Conservation (phyloP, 2,888 invertebrate species). For the Abrostola tripartita region DNA sequence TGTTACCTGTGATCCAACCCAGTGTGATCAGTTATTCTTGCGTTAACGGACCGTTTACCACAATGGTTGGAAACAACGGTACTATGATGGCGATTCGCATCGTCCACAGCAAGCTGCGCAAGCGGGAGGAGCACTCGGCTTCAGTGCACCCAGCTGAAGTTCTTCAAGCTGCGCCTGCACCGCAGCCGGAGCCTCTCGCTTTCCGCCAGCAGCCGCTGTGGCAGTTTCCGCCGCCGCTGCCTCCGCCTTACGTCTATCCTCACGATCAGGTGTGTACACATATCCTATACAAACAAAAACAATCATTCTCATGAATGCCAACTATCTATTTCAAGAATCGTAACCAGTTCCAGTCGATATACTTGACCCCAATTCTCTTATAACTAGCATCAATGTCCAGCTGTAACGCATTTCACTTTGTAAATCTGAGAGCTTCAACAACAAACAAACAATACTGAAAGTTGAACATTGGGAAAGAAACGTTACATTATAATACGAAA, state of each 20-base stretch:
- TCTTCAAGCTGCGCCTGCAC: conserved; percentile 87
- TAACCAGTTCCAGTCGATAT: conserved; percentile 77
- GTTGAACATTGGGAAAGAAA: conserved; percentile 68
- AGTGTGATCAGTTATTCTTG: conserved; percentile 85
- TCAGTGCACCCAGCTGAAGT: conserved; percentile 91
- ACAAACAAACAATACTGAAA: conserved; percentile 76
- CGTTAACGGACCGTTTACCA: conserved; percentile 81
- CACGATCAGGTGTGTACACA: conserved; percentile 92
- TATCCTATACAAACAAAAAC: conserved; percentile 48
- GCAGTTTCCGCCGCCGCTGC: conserved; percentile 95
- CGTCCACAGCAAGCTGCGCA: conserved; percentile 96
- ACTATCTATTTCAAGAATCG: conserved; percentile 67
- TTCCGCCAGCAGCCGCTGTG: conserved; percentile 92
- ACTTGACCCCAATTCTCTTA: conserved; percentile 81
- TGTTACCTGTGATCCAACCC: conserved; percentile 84
- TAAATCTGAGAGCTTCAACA: conserved; percentile 58
- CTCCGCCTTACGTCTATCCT: conserved; percentile 92
- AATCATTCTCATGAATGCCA: conserved; percentile 43
- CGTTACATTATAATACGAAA: conserved; percentile 72
- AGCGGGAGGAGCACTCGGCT: conserved; percentile 93
- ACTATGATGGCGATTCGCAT: conserved; percentile 96
- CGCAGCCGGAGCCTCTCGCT: conserved; percentile 88
- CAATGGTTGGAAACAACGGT: conserved; percentile 95
- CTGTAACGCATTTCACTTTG: conserved; percentile 64
- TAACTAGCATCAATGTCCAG: conserved; percentile 66